phyloP scores from a whole-genome alignment of 2,797 vertebrate genomes.

The Australoheros facetus region DNA sequence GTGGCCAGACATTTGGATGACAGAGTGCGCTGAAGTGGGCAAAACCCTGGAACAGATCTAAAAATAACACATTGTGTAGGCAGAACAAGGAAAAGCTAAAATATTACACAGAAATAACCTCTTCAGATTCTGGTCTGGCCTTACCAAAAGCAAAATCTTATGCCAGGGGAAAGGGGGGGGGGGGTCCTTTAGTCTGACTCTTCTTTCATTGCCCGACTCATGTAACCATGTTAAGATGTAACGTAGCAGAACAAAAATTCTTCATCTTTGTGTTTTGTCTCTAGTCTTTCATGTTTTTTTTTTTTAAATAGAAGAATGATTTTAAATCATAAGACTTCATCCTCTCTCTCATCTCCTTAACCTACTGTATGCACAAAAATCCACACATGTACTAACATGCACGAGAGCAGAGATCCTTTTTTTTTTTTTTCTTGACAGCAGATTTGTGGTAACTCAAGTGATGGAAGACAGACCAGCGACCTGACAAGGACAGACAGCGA shows the following conservation, averaged over 20 bases:
- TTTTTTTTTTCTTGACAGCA: conserved; percentile 44
- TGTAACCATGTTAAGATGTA: background rate
- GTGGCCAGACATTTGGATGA: conserved; percentile 12
- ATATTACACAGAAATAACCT: conserved; percentile 3
- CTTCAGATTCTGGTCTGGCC: background rate
- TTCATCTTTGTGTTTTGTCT: background rate
- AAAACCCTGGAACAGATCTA: conserved; percentile 16
- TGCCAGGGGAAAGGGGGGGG: background rate
- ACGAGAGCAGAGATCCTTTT: conserved; percentile 22
- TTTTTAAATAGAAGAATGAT: conserved; percentile 7
- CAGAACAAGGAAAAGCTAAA: conserved; percentile 13
- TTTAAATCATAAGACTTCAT: background rate
- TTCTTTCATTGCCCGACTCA: background rate
- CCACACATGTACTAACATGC: conserved; percentile 4
- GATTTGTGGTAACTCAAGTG: conserved; percentile 46
- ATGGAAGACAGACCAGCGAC: conserved; percentile 47
- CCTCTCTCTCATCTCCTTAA: background rate
- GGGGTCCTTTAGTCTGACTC: background rate
- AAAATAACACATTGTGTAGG: conserved; percentile 28
- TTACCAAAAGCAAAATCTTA: background rate
- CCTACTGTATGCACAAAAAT: background rate
- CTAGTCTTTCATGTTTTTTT: background rate
- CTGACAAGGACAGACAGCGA: conserved; percentile 70
- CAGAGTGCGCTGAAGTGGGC: conserved; percentile 9
- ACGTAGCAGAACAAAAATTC: background rate